Base-by-base conservation (phyloP, 2,888 invertebrate genomes). In the Pristionchus japonicus region DNA sequence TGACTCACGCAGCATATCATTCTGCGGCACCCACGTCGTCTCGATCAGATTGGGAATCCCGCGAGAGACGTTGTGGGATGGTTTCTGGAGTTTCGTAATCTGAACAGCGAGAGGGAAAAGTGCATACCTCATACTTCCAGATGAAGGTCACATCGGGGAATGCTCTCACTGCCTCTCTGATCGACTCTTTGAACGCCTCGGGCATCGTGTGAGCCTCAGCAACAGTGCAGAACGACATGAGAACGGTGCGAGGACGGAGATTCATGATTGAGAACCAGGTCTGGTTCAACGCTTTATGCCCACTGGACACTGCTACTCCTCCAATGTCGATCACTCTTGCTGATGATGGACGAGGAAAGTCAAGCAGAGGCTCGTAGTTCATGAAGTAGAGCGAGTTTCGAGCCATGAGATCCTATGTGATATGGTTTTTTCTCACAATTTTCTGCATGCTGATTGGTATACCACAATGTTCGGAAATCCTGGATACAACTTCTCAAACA, bases 171-270 rank as follows among this genome's bases (percentile, higher is more conserved):
- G 77, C 43, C n/a, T 23, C 47, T 77, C 47, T 40, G 27, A 91
- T 88, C 2, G 89, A 87, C 6, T 15, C 67, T 74, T 91, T 91
- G 83, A 88, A 88, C 15, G 86, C 3, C n/a, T 85, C 85, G 17
- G 85, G 85, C 85, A 85, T 85, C 37, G 49, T 34, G 15, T 61
- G 49, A n/a, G 49, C 49, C 27, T 85, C 49, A 17, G 85, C 85
- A 11, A 85, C 40, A 27, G 61, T 61, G 6, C 85, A 37, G 43
- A 85, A 85, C 0, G 85, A 85, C n/a, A 85, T 47, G 27, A 85
- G 85, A 37, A 64, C 85, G 2, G 85, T 85, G 15, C 43, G 85
- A 27, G 13, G 40, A 27, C 85, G 85, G 40, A 85, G 64, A 34
- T 37, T 1, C 40, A 85, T 6, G 1, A 85, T 61, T 40, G 37